Conservation (phyloP, 2,113 vertebrate genomes). For the Hippocampus mohnikei region DNA sequence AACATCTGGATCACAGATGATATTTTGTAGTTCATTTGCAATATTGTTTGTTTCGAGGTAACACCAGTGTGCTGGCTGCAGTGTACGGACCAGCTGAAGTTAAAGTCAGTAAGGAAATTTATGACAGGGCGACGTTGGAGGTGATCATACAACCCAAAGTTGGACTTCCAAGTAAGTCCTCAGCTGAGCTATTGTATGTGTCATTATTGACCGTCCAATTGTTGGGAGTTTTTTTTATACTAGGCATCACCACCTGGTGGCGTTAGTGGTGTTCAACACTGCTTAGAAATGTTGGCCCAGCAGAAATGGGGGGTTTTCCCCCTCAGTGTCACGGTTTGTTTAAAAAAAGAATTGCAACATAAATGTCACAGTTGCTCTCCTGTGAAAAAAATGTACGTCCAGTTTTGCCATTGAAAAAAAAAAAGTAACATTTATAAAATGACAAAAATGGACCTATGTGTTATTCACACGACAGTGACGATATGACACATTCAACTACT, state of each 20-base stretch:
- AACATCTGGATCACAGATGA: not conserved
- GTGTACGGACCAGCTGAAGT: constrained; percentile 89
- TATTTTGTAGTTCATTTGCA: not conserved
- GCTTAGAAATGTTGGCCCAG: not conserved
- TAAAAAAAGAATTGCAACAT: too few species aligned
- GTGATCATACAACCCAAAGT: constrained; percentile 87
- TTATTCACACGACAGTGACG: too few species aligned
- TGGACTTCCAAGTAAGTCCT: constrained; percentile 79
- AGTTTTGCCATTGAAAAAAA: too few species aligned
- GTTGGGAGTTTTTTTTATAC: not conserved
- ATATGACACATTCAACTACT: too few species aligned
- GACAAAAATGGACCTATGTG: too few species aligned
- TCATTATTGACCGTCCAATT: not conserved
- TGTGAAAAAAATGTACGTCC: too few species aligned
- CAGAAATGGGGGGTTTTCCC: too few species aligned
- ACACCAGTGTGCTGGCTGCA: constrained; percentile 83
- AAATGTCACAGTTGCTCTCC: too few species aligned
- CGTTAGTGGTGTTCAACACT: not conserved
- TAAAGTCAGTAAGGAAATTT: constrained; percentile 86
- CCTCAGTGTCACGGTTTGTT: too few species aligned
- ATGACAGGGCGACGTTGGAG: constrained; percentile 85
- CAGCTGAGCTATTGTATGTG: too few species aligned
- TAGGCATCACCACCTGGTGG: constrained; percentile 39
- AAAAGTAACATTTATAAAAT: too few species aligned
- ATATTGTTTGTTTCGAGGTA: constrained; percentile 67